phyloP scores from a whole-genome alignment of 2,113 vertebrate species.

The Psilopogon haemacephalus region DNA sequence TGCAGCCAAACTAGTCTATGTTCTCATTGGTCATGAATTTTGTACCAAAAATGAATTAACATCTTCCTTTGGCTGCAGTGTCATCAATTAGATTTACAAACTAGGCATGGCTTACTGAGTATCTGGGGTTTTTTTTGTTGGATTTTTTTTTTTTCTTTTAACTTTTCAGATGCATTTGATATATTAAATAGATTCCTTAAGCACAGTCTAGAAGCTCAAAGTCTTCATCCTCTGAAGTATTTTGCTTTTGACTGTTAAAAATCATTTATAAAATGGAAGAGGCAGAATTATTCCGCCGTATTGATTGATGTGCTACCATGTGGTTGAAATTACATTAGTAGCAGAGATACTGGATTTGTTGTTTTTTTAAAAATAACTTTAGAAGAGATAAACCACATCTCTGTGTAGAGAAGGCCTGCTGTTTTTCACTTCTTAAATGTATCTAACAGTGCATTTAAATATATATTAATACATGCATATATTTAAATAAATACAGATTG shows the following conservation, averaged over 20 bases:
- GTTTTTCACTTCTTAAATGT: not conserved
- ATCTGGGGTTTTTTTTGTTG: not conserved
- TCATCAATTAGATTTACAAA: conserved; percentile 3
- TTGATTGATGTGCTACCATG: not conserved
- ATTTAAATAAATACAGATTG: not conserved
- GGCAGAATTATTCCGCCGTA: not conserved
- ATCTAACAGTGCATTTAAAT: not conserved
- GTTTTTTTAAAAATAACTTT: not conserved
- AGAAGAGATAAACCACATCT: not conserved
- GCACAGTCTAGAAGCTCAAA: not conserved
- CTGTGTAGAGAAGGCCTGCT: not conserved
- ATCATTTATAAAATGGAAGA: not conserved
- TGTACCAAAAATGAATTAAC: not conserved
- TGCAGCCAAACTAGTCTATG: not conserved
- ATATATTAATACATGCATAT: not conserved
- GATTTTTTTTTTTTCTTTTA: not conserved
- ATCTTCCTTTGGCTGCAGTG: not conserved
- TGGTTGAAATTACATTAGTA: not conserved
- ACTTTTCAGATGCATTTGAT: not conserved
- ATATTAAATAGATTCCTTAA: not conserved
- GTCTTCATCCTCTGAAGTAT: not conserved
- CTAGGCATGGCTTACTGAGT: not conserved
- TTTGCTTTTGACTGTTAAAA: not conserved
- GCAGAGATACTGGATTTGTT: not conserved
- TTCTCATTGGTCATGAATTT: conserved; percentile 3